Evolutionary conservation across 2,113 vertebrate genomes (phyloP), one percentile per base, ranked within the genome.

Genomic region (Tenrec ecaudatus): DNA sequence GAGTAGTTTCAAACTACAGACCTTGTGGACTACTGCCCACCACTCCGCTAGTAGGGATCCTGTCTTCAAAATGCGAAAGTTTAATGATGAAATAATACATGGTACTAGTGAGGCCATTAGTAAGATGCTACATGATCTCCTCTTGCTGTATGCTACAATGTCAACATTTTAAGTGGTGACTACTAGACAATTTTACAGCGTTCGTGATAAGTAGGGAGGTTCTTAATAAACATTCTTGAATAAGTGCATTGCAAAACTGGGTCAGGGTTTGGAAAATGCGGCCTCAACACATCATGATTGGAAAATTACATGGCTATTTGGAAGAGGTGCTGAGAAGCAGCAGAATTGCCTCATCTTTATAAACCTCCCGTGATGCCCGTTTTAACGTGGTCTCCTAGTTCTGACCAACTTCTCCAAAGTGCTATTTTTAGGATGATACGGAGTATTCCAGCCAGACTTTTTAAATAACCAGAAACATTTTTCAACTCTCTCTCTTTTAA

Each of bases 171-270:
- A 36, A 78, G 85, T 43, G 57, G 62, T 25, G 71, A 33, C 40
- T 88, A 17, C 38, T 91, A 83, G 31, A 68, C 88, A 73, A 73
- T 53, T 73, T 85, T 88, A 62, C 69, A 76, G 36, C 60, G 79
- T 80, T 71, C 83, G 92, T 86, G 38, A 78, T 23, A 95, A 90
- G 22, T 4, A 86, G 64, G 38, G 4, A 66, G 64, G 22, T 71
- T 31, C 58, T 93, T 93, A 92, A 1, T 89, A 87, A 31, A 29
- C 91, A 88, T 82, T 87, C 75, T 69, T 75, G 53, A 79, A 93
- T 40, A 88, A 83, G 60, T 68, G 58, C 23, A 90, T 76, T 82
- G 17, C 10, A 81, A 93, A 95, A 75, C 19, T 25, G 15, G 36
- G 68, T 89, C 47, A 64, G 36, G 27, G 36, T 85, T 93, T 82